phyloP scores from a whole-genome alignment of 2,113 vertebrate species.

The Cathartes aura region DNA sequence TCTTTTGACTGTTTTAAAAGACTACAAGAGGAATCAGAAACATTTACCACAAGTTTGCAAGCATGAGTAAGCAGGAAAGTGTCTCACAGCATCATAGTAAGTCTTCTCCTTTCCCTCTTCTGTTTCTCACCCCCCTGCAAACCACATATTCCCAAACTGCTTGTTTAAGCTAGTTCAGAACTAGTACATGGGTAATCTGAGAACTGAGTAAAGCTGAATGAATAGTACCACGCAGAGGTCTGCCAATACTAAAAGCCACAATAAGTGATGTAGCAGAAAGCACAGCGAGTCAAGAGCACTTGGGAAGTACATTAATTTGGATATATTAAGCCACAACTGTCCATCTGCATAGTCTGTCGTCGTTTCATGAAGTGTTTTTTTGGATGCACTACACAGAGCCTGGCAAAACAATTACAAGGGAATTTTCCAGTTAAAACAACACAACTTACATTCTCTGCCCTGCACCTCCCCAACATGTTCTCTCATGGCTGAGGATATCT shows the following conservation, averaged over 20 bases:
- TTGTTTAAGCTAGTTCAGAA: neutral
- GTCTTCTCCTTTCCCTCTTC: neutral
- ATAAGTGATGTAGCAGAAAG: conserved; percentile 61
- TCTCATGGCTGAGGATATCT: neutral
- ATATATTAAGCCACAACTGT: neutral
- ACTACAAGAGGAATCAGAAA: neutral
- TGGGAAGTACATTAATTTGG: conserved; percentile 24
- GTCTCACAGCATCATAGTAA: neutral
- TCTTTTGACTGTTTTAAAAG: neutral
- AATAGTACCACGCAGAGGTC: conserved; percentile 44
- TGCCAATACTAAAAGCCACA: conserved; percentile 51
- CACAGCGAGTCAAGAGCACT: neutral
- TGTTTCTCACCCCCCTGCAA: neutral
- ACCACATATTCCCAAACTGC: conserved; percentile 41
- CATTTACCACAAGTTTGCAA: neutral
- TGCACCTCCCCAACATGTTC: conserved; percentile 23
- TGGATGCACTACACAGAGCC: neutral
- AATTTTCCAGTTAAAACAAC: conserved; percentile 49
- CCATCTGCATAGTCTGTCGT: conserved; percentile 37
- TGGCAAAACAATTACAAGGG: conserved; percentile 34
- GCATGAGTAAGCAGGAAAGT: neutral
- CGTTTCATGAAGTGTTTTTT: neutral
- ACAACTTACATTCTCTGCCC: neutral
- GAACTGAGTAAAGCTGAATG: neutral
- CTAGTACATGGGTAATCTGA: conserved; percentile 50